Evolutionary conservation across 2,113 vertebrate genomes (phyloP).

Genomic region (Odocoileus hemionus): DNA sequence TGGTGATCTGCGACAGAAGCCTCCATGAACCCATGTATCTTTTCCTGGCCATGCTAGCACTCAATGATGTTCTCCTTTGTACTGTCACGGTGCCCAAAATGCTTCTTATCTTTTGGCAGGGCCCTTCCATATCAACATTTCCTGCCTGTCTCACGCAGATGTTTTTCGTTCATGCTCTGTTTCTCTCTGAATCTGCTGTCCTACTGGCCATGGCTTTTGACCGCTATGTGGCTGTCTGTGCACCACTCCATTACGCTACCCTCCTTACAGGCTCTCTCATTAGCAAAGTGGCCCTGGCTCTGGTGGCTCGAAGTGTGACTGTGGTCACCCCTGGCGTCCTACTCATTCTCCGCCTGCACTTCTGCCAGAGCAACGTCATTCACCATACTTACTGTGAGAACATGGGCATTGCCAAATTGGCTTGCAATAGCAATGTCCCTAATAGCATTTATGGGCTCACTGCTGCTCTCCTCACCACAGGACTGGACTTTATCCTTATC

Average conservation of each 20-base stretch:
- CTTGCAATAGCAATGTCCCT: constrained; percentile 33
- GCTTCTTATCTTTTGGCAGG: constrained; percentile 53
- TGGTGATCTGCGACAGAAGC: constrained; percentile 31
- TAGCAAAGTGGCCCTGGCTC: constrained; percentile 34
- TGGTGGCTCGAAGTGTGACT: constrained; percentile 37
- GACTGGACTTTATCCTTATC: constrained; percentile 57
- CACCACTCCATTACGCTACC: constrained; percentile 49
- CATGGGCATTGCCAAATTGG: constrained; percentile 65
- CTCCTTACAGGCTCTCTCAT: constrained; percentile 47
- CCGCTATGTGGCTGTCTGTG: constrained; percentile 52
- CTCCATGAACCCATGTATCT: constrained; percentile 62
- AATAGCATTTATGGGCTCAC: constrained; percentile 60
- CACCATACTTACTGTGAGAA: constrained; percentile 66
- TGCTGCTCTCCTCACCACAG: constrained; percentile 58
- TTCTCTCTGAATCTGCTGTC: constrained; percentile 62
- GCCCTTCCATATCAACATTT: not conserved
- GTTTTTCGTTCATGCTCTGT: constrained; percentile 62
- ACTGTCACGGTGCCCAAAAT: constrained; percentile 53
- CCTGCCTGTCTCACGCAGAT: constrained; percentile 59
- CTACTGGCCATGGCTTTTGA: constrained; percentile 70
- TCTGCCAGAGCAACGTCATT: constrained; percentile 39
- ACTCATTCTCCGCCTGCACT: constrained; percentile 39
- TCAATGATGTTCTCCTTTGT: constrained; percentile 60
- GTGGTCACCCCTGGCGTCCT: constrained; percentile 57
- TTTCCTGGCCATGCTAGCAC: constrained; percentile 51